Conservation (phyloP, 2,888 invertebrate genomes). For the Hydropsyche betteni region DNA sequence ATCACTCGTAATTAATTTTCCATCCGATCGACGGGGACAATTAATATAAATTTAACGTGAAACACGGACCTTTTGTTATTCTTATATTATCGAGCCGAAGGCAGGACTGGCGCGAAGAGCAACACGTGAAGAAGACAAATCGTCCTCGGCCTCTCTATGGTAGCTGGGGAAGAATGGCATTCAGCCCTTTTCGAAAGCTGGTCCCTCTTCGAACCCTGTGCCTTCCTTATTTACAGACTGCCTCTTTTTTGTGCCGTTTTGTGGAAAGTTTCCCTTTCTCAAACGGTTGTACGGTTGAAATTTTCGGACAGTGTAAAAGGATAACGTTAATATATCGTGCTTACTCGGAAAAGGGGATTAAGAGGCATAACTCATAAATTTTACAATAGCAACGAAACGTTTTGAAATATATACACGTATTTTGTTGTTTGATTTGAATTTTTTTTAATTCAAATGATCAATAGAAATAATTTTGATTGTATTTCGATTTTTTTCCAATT, state of each 20-base stretch:
- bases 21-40: not conserved
- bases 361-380: too few relatives aligned
- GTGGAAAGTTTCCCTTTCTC: too few relatives aligned
- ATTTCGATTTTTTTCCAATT: too few relatives aligned
- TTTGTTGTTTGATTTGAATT: too few relatives aligned
- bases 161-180: not conserved
- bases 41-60: constrained; percentile 13
- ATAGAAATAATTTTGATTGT: too few relatives aligned
- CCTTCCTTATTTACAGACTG: not conserved
- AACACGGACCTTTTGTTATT: constrained; percentile 6
- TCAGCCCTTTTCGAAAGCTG: constrained; percentile 16
- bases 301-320: too few relatives aligned
- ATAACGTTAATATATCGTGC: too few relatives aligned
- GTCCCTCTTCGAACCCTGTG: not conserved
- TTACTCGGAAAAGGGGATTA: too few relatives aligned
- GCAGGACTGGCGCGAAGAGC: constrained; percentile 11
- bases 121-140: constrained; percentile 40
- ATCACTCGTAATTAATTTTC: constrained; percentile 16
- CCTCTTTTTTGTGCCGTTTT: constrained; percentile 8
- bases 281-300: too few relatives aligned
- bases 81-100: constrained; percentile 12
- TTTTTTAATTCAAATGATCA: too few relatives aligned
- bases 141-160: not conserved
- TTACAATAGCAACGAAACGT: too few relatives aligned
- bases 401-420: too few relatives aligned